Percentiles rank a stretch among this genome's conserved stretches.
Evolutionary conservation across 2,797 vertebrate species (phyloP).

Genomic region (Choloepus didactylus): DNA sequence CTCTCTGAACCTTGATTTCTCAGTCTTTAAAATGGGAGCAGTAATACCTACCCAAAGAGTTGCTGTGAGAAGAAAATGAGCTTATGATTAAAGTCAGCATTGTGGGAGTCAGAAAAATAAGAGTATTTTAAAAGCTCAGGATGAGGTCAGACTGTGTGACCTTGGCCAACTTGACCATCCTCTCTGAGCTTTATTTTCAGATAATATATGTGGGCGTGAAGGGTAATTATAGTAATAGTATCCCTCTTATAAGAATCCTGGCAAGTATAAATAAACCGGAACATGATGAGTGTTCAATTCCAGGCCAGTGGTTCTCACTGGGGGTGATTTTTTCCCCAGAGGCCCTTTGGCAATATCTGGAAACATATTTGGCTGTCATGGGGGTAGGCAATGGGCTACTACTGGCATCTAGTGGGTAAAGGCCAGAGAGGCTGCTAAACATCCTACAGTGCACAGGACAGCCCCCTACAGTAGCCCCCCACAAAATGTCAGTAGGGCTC

Average conservation of each 20-base stretch:
- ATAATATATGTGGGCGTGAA: background rate
- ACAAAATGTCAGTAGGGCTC: background rate
- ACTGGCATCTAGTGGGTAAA: background rate
- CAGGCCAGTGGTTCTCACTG: background rate
- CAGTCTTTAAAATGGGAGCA: background rate
- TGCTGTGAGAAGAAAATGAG: constrained; percentile 15
- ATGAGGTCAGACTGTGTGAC: background rate
- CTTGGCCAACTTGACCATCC: background rate
- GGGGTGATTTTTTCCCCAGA: background rate
- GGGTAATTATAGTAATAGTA: background rate
- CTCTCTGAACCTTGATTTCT: background rate
- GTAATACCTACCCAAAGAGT: background rate
- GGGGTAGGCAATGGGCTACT: background rate
- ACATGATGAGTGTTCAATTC: background rate
- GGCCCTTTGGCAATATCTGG: background rate
- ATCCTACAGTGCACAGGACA: background rate
- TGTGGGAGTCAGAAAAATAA: background rate
- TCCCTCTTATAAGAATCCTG: background rate
- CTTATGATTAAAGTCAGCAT: background rate
- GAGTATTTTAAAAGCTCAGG: background rate
- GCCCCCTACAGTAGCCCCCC: background rate
- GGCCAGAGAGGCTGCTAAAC: background rate
- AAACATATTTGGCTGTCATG: background rate
- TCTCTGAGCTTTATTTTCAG: background rate
- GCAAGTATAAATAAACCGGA: background rate